These are phyloP conservation scores for Nebria brevicollis DNA, from an alignment of 2,888 invertebrate species.

Conservation along the genomic window DNA sequence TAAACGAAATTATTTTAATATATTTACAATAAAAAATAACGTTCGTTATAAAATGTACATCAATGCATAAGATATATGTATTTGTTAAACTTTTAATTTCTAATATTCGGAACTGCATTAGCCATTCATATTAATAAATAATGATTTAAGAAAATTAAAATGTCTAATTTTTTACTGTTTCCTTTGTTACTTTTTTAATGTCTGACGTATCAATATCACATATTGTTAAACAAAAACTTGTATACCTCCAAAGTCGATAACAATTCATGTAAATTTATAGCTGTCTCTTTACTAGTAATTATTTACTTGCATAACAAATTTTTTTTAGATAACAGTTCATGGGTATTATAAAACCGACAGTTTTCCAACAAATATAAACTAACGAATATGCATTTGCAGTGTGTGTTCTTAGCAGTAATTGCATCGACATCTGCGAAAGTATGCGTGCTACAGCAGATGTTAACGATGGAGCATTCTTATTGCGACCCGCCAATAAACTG, in stretches of 20 bases:
- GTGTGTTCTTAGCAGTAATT: background rate
- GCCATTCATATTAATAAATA: no score
- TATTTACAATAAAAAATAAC: no score
- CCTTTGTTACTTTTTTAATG: no score
- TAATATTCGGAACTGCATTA: no score
- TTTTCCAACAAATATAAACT: background rate
- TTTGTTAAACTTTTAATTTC: no score
- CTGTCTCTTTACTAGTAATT: background rate
- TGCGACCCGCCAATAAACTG: background rate
- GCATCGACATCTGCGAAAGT: background rate
- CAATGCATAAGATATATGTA: no score
- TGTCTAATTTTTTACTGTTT: no score
- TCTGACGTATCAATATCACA: background rate
- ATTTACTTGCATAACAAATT: background rate
- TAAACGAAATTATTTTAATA: no score
- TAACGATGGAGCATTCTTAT: background rate
- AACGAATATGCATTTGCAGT: background rate
- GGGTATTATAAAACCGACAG: background rate
- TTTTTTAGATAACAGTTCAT: background rate
- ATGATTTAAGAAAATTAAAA: no score
- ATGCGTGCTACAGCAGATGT: slow-evolving; percentile 10
- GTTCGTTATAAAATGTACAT: no score
- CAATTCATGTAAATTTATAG: background rate
- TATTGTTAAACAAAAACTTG: background rate
- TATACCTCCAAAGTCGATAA: background rate